A percentile compares a stretch with the other conserved stretches of the same genome.
Evolutionary conservation across 2,113 vertebrate species (phyloP).

Genomic region (Bos taurus): ARS-UCD2.0 NC_037329.1:63420001-63420500

Average conservation of each 20-base stretch:
- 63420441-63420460: neutral
- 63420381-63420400: neutral
- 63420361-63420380: neutral
- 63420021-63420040: neutral
- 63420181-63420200: neutral
- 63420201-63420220: neutral
- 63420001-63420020: neutral
- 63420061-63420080: neutral
- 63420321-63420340: neutral
- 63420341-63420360: neutral
- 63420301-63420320: neutral
- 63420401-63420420: neutral
- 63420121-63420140: neutral
- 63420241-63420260: neutral
- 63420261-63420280: neutral
- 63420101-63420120: neutral
- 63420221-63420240: neutral
- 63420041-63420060: neutral
- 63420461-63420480: neutral
- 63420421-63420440: neutral
- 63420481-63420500: neutral
- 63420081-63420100: neutral
- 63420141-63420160: neutral
- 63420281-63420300: neutral
- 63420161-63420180: rapidly evolving